These are phyloP conservation scores for Aporophyla nigra DNA, from an alignment of 2,888 invertebrate genomes.

Conservation along the genomic window DNA sequence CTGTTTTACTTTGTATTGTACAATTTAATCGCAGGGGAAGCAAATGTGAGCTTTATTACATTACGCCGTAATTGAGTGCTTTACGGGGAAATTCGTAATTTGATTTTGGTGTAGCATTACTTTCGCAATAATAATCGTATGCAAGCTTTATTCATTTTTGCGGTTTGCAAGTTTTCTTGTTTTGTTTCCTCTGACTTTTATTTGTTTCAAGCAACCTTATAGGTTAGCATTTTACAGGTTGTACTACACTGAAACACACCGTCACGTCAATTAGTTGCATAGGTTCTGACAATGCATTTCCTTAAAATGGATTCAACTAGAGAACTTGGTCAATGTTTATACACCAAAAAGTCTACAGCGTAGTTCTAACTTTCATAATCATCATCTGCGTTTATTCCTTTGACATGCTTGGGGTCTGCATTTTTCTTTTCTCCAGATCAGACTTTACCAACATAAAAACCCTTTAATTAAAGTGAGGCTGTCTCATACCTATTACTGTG, in stretches of 20 bases:
- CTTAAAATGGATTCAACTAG: not conserved
- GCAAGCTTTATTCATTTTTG: not conserved
- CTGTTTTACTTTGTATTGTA: constrained; percentile 23
- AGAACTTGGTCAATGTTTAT: not conserved
- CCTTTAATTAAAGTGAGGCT: constrained; percentile 6
- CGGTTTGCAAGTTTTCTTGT: not conserved
- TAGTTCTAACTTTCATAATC: not conserved
- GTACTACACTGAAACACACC: not conserved
- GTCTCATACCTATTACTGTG: not conserved
- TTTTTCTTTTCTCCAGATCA: too few species aligned
- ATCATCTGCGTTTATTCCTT: not conserved
- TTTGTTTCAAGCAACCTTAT: too few species aligned
- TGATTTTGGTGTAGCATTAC: not conserved
- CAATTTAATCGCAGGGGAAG: constrained; percentile 26
- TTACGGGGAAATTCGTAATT: not conserved
- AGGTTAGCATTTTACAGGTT: too few species aligned
- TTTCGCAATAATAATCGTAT: not conserved
- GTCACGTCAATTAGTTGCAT: not conserved
- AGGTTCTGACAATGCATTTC: not conserved
- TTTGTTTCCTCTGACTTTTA: not conserved
- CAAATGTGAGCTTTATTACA: constrained; percentile 27
- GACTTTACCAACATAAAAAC: constrained; percentile 2
- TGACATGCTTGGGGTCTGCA: too few species aligned
- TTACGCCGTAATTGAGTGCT: not conserved
- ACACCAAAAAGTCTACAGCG: not conserved